Conservation (phyloP, 2,113 vertebrate genomes). For the Vidua chalybeata region DNA sequence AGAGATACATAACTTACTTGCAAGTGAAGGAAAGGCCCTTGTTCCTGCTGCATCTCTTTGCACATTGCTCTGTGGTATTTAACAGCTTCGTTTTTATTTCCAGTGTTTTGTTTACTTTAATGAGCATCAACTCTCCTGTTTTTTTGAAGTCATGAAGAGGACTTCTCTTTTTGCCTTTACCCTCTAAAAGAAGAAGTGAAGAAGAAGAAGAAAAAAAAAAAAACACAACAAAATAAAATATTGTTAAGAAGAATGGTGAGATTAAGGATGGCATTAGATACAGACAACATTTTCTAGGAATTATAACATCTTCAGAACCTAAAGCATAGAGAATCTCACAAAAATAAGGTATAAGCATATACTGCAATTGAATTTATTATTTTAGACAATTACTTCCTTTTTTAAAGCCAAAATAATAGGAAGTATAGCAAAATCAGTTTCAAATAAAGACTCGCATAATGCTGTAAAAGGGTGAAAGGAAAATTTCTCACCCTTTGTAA, state of each 20-base stretch:
- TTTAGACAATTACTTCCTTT: background rate
- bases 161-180: conserved; percentile 83
- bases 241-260: background rate
- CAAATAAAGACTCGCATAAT: background rate
- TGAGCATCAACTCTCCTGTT: conserved; percentile 81
- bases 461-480: background rate
- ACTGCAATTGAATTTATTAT: background rate
- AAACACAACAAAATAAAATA: background rate
- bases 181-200: conserved; percentile 70
- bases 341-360: background rate
- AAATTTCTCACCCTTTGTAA: background rate
- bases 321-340: background rate
- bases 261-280: background rate
- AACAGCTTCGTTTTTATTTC: conserved; percentile 84
- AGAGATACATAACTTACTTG: conserved; percentile 81
- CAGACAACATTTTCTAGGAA: background rate
- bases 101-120: conserved; percentile 78
- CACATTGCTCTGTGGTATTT: conserved; percentile 85
- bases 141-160: conserved; percentile 93
- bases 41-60: conserved; percentile 87
- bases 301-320: background rate
- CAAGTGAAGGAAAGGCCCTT: conserved; percentile 88
- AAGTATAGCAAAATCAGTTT: background rate
- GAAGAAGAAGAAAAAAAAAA: background rate
- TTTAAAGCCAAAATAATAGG: background rate